Base-by-base conservation (phyloP, 2,888 invertebrate genomes). In the Netelia melanura region DNA sequence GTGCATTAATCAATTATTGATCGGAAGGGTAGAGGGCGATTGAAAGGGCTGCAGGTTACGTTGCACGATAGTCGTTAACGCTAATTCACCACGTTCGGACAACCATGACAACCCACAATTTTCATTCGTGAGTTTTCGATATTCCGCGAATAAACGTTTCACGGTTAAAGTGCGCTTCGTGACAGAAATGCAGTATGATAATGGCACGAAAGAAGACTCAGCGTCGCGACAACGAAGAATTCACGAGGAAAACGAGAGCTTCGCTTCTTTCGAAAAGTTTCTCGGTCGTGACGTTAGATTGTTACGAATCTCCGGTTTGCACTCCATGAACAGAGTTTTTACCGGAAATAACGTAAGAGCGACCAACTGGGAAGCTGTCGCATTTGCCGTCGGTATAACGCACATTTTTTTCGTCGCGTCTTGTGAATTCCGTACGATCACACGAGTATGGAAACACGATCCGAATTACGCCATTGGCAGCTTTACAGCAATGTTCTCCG, bases 401-500 rank as follows among this genome's bases (percentile, higher is more conserved):
- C 85, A 85, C 30, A 85, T 85, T 61, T 80, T 81, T 62, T 82
- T 85, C 38, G 85, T 85, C 17, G 85, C 82, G 6, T 67, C 79
- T 2, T 82, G 82, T 76, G 85, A 85, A 62, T 85, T 82, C 56
- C 44, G 17, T 9, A 85, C 85, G 2, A 82, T 85, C 8, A 56
- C 54, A 11, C 48, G 61, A 38, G 72, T 82, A n/a, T 79, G 85
- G 38, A 52, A 6, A 10, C 61, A 62, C 23, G 76, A 85, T 80
- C 85, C 82, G 48, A 85, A 85, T 44, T 85, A 85, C 76, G 85
- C 85, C 0, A 80, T 85, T 23, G 85, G 85, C 52, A 65, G 56
- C 14, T 85, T 85, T 9, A 85, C 85, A 0, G 85, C 85, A 3
- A 85, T 85, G 85, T 85, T 85, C 48, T 85, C 85, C 43, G 85